Evolutionary conservation across 92 coral and sea anemone genomes (phyloP), one percentile per base, ranked within the genome.

Genomic region (Bergia puertoricense): DNA sequence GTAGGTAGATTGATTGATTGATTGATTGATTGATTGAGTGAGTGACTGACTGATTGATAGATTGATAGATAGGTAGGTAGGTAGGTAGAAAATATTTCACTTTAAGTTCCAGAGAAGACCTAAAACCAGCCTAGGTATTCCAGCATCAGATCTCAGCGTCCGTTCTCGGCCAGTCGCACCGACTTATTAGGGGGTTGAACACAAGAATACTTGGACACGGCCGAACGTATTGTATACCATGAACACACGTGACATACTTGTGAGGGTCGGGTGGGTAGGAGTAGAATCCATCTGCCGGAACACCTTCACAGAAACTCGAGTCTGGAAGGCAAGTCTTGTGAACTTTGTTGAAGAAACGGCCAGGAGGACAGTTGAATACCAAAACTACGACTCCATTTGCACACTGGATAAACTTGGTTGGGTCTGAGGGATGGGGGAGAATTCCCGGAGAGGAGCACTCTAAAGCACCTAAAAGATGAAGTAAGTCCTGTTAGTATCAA

Each of bases 341-440:
- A 76, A 5, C 10, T 5, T 15, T 22, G 80, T 42, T 76, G 80
- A 40, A 76, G 30, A 76, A 1, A 14, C 16, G 80, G 42, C 80
- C 80, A 4, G n/a, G 30, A 1, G 80, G 80, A 39, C 80, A 76
- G 36, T 0, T 6, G 30, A 23, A 22, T 40, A 76, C 23, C 1
- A 13, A 54, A 54, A 40, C n/a, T 2, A 45, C 37, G 54, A 20
- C 46, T n/a, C 80, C 80, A 18, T 76, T 76, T 42, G 54, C 44
- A 42, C 80, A 76, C 80, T 40, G 51, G 80, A 76, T 76, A 45
- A 4, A 76, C 50, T 43, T 76, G n/a, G 80, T 76, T n/a, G 51
- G 36, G 54, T 76, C 80, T 18, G 80, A 42, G 5, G 80, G 80
- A 37, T 76, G 54, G 5, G 80, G 48, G 1, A 42, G 38, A 18